Base-by-base conservation (phyloP, 2,797 vertebrate species). In the Semaprochilodus insignis region DNA sequence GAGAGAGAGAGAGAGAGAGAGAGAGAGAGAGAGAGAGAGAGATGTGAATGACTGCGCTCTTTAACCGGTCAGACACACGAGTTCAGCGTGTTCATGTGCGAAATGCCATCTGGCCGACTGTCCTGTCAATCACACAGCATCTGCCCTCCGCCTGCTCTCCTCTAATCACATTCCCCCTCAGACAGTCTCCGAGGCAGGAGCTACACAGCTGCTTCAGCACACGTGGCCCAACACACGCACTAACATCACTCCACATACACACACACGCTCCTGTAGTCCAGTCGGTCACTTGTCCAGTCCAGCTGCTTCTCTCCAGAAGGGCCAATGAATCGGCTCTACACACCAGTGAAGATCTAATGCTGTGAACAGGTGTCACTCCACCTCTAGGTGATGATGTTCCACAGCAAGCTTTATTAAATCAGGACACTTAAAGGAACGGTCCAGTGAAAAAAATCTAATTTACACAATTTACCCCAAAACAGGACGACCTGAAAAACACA, bases 71-170 rank as follows among this genome's bases (percentile, higher is more conserved):
- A 87, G 74, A 86, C 67, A 90, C 81, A 85, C 84, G 87, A 80
- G 83, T 81, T 86, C 83, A 89, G 91, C 78, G 83, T 86, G 85
- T 86, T 92, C 92, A 91, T 91, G 91, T 88, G 92, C 91, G 93
- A 94, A 93, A 94, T 91, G 81, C 85, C 90, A 90, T 89, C 88
- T 91, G 87, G 83, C 88, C 91, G 81, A 83, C 87, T 91, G 88
- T 87, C 85, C 90, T 74, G 85, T 87, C 82, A 88, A 87, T 92
- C 81, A 83, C 87, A 77, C 67, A 85, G 44, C 44, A 13, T 48
- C 44, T 48, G 44, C 25, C 51, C 73, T 73, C 34, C 36, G 44
- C 66, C 81, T 70, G 17, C 23, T 73, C 74, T 76, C 59, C 70
- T 74, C 55, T 76, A 40, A 80, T 84, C 80, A 44, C 27, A 16